Base-by-base conservation (phyloP, 2,797 vertebrate species). In the Darevskia nairensis region DNA sequence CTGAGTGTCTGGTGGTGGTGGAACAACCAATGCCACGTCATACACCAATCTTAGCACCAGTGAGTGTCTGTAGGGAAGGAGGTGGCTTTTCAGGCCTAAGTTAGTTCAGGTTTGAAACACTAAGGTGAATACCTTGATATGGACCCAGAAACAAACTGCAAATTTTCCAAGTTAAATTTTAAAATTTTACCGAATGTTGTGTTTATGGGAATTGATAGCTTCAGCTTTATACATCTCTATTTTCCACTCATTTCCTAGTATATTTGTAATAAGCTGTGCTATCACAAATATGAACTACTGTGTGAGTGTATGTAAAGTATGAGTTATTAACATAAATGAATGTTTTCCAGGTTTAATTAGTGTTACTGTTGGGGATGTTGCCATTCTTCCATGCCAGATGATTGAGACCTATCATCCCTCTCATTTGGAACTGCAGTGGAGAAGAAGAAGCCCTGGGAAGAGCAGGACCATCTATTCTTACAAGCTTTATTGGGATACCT, bases 351-450 rank as follows among this genome's bases (percentile, higher is more conserved):
- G 29, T 23, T 23, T 2, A 41, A 25, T 87, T 74, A 74, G 29
- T 23, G 10, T 25, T 41, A 4, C 35, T 41, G 71, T n/a, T 21
- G 86, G 78, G 79, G 68, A 72, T 61, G 50, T 72, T 72, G 68
- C 6, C 35, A 50, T 81, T 80, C 68, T 87, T 25, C 35, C 46
- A 50, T 87, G 68, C 35, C 32, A n/a, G 8, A 27, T 61, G 50
- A 25, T 41, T 59, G 27, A 11, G 17, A 29, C 68, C 59, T 4
- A 69, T 39, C 4, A 41, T 6, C 50, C 35, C 17, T 72, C 27
- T 39, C 29, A 61, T 41, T 5, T 72, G 78, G 39, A 86, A 35
- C 27, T 86, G 32, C 77, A 72, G 4, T 86, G 85, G 68, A 86
- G 46, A 23, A 86, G 21, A 86, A n/a, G 46, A 8, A 21, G 35